Evolutionary conservation across 2,113 vertebrate species (phyloP).

Genomic region (Prunella himalayana): DNA sequence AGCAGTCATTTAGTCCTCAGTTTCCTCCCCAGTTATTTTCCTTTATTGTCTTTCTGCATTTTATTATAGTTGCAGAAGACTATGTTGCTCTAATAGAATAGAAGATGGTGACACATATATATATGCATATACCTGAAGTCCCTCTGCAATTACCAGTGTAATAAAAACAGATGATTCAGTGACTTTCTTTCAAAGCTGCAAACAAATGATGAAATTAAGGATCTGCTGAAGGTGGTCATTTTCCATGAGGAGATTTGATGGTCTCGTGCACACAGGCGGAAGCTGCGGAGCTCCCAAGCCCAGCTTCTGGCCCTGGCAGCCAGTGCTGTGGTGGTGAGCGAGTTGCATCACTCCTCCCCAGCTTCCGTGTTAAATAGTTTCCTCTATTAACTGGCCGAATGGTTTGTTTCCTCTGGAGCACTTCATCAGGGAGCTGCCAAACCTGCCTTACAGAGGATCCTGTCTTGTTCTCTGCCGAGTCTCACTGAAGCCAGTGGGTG

Average conservation of each 20-base stretch:
- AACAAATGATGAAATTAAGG: background rate
- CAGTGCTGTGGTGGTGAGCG: background rate
- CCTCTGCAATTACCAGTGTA: background rate
- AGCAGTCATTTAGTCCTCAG: background rate
- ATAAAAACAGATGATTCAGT: background rate
- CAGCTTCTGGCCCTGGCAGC: background rate
- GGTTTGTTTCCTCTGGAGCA: conserved; percentile 43
- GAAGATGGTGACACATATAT: background rate
- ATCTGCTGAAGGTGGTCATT: background rate
- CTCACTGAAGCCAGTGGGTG: conserved; percentile 12
- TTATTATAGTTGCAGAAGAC: background rate
- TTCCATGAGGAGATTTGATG: background rate
- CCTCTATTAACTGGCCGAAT: conserved; percentile 34
- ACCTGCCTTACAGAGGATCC: background rate
- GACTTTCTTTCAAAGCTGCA: background rate
- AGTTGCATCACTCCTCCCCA: background rate
- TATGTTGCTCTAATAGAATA: background rate
- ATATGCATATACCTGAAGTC: background rate
- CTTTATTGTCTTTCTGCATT: background rate
- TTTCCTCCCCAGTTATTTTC: background rate
- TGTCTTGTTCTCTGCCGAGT: background rate
- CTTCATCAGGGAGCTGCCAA: conserved; percentile 47
- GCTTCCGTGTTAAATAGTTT: conserved; percentile 31
- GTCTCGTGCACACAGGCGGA: fast-evolving
- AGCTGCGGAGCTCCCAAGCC: background rate